Base-by-base conservation (phyloP, 1,140 invertebrate species). In the Scaptomyza montana region DNA sequence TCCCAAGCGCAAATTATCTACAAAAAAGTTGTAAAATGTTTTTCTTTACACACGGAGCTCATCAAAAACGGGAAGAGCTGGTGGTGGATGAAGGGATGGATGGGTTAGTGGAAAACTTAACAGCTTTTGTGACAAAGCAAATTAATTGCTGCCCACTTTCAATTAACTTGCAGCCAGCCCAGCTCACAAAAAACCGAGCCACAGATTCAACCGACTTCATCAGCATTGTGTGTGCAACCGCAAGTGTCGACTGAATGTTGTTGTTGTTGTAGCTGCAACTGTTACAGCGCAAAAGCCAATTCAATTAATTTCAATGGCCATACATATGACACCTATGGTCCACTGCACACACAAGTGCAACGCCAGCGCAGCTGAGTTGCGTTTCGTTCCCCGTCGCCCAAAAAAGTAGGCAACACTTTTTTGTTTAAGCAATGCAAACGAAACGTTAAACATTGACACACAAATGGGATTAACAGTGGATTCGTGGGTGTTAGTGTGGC, bases 281-380 rank as follows among this genome's bases (percentile, higher is more conserved):
- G 54, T 66, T 78, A 75, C 72, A 54, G 61, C 80, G 49, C 67
- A 68, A 85, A 36, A 89, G 84, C 84, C 84, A 89, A 89, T 89
- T 89, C 84, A 89, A 89, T 89, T 89, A 89, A 89, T 84, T 89
- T 89, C 68, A 80, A 89, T 65, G 61, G 77, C 74, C 79, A 89
- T 89, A 80, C 79, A 87, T 89, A 89, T 89, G 79, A 89, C 84
- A 89, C 84, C 85, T 84, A 84, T 82, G 85, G 84, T 77, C 79
- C 73, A 74, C 25, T 89, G 79, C 69, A 89, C 81, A 79, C 62
- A 61, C 55, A 66, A 60, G 50, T 46, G 54, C 53, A 16, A 9
- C n/a, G 49, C 21, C 41, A 49, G 33, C 33, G 33, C 33, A 36
- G 9, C 9, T 28, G 33, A n/a, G 7, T 39, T 33, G 33, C n/a